Evolutionary conservation across 2,888 invertebrate genomes (phyloP), one percentile per base, ranked within the genome.

Genomic region (Ommatoiulus sabulosus): DNA sequence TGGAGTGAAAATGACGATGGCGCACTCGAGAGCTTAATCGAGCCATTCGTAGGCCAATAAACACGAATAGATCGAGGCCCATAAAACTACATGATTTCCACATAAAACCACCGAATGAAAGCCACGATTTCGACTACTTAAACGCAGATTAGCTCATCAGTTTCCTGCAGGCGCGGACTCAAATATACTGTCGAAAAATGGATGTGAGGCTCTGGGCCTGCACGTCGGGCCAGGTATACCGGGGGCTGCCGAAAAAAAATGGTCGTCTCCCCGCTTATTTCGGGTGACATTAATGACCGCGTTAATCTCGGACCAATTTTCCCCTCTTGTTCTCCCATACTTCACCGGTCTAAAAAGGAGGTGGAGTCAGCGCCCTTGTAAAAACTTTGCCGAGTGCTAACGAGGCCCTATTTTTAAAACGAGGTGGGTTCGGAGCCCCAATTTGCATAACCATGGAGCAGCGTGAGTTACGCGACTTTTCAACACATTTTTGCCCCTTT

Each of bases 371-470:
- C 24, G 72, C 72, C 72, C 12, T 10, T 72, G 35, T 24, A n/a
- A 72, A 72, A 72, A 72, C 72, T 72, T 72, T 72, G 7, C 8
- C 8, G 24, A 72, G 24, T 72, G 72, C 7, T 72, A 72, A 72
- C 72, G 72, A 72, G 72, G 10, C 72, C 72, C 72, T 72, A 72
- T 72, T 72, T 72, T 72, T 72, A 72, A 72, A 72, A 72, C 72
- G 24, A 72, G 72, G 72, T 72, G 72, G 72, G 72, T 72, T 6
- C 8, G 72, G 24, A 72, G 8, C 17, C 15, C 15, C 8, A 10
- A 72, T 72, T 72, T 72, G 72, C 72, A 72, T 72, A 72, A 72
- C 72, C 72, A 72, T 72, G 72, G 72, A 72, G n/a, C 72, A 72
- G 72, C 72, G 72, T 72, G 72, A 72, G 72, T 72, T 72, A 72